These are phyloP conservation scores for Lithosia quadra DNA, from an alignment of 2,888 invertebrate species.

Conservation along the genomic window DNA sequence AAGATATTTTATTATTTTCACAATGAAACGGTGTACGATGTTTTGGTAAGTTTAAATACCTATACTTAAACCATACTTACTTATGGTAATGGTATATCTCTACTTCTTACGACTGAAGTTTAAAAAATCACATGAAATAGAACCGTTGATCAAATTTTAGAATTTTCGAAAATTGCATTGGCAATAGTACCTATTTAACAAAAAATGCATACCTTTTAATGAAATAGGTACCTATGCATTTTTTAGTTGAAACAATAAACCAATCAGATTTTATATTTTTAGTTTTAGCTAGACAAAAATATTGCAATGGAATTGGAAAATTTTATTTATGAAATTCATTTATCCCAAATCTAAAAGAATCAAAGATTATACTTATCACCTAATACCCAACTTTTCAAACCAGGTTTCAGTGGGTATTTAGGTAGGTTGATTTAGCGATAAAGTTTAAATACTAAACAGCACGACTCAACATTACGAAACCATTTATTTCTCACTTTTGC, in stretches of 20 bases:
- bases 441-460: constrained; percentile 73
- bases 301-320: background rate
- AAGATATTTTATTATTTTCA: constrained; percentile 38
- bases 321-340: background rate
- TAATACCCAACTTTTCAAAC: background rate
- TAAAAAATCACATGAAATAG: background rate
- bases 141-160: background rate
- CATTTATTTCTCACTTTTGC: constrained; percentile 70
- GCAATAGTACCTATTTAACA: too few relatives aligned
- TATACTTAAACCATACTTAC: background rate
- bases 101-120: background rate
- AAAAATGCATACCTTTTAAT: too few relatives aligned
- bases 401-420: constrained; percentile 60
- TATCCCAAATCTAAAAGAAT: background rate
- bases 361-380: background rate
- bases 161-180: too few relatives aligned
- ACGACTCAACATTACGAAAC: constrained; percentile 65
- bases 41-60: background rate
- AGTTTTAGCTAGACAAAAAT: too few relatives aligned
- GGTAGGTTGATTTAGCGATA: constrained; percentile 69
- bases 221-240: too few relatives aligned
- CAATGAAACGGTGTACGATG: constrained; percentile 26
- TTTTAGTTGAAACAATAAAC: too few relatives aligned
- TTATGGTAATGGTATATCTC: too few relatives aligned
- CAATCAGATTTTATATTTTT: too few relatives aligned